A percentile compares a stretch with the other conserved stretches of the same genome.
phyloP scores from a whole-genome alignment of 2,888 invertebrate genomes.

The Incurvaria masculella region DNA sequence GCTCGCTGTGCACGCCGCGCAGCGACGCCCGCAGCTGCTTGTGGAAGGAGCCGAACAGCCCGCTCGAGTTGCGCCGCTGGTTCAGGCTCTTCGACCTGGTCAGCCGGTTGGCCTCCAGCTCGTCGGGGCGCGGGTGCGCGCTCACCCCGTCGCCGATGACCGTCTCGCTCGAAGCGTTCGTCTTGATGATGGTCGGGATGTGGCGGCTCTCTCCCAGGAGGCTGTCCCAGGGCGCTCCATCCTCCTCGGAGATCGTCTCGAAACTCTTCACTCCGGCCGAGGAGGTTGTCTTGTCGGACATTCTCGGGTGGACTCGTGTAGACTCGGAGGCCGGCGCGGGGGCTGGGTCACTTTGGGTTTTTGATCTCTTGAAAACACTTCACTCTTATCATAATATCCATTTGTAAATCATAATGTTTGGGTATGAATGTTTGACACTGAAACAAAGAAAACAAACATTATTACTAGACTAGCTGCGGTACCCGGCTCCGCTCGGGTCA shows the following conservation, averaged over 20 bases:
- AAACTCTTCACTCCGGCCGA: slow-evolving; percentile 51
- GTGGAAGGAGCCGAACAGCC: slow-evolving; percentile 53
- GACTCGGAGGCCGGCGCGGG: slow-evolving; percentile 37
- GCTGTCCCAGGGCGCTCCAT: slow-evolving; percentile 44
- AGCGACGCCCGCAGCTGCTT: slow-evolving; percentile 50
- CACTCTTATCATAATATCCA: slow-evolving; percentile 58
- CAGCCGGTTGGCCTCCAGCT: slow-evolving; percentile 40
- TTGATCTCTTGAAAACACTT: slow-evolving; percentile 58
- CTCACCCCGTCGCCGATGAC: slow-evolving; percentile 36
- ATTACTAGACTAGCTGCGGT: no score
- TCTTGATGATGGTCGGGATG: slow-evolving; percentile 48
- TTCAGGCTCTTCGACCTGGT: slow-evolving; percentile 49
- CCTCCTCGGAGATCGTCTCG: slow-evolving; percentile 51
- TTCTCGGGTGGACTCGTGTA: slow-evolving; percentile 27
- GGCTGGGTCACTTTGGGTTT: slow-evolving; percentile 56
- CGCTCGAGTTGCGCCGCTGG: slow-evolving; percentile 48
- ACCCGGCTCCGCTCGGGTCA: no score
- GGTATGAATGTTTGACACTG: slow-evolving; percentile 57
- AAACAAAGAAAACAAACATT: slow-evolving; percentile 35
- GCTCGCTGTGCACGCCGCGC: slow-evolving; percentile 49
- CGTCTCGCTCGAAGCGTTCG: slow-evolving; percentile 42
- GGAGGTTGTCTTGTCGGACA: slow-evolving; percentile 51
- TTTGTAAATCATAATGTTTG: slow-evolving; percentile 58
- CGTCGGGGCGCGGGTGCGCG: slow-evolving; percentile 28
- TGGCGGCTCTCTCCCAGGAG: slow-evolving; percentile 44